Conservation (phyloP, 2,888 invertebrate species). For the Cantharis rustica region DNA sequence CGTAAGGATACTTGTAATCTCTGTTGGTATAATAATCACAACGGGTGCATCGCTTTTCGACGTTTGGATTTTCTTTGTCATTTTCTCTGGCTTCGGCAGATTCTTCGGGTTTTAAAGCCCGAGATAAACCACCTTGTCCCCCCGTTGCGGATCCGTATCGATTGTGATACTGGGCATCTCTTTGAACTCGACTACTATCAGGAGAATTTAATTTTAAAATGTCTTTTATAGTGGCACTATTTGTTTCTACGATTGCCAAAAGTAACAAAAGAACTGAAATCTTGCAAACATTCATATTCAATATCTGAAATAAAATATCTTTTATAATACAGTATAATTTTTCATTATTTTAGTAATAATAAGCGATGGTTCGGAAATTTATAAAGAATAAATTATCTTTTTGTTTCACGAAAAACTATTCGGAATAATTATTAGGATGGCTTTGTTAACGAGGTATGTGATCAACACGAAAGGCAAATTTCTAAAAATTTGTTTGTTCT, state of each 20-base stretch:
- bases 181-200: constrained; percentile 23
- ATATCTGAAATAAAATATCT: constrained; percentile 5
- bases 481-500: background rate
- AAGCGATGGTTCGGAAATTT: background rate
- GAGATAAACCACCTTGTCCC: constrained; percentile 6
- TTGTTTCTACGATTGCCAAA: background rate
- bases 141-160: constrained; percentile 32
- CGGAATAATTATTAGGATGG: background rate
- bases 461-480: background rate
- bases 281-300: background rate
- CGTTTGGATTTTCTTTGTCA: constrained; percentile 26
- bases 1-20: constrained; percentile 28
- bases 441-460: background rate
- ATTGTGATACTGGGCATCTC: constrained; percentile 38
- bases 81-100: constrained; percentile 39
- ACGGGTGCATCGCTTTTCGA: constrained; percentile 42
- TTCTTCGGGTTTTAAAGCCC: constrained; percentile 42
- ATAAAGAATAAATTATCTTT: background rate
- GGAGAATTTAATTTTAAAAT: constrained; percentile 33
- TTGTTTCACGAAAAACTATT: background rate
- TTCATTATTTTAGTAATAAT: background rate
- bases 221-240: constrained; percentile 30
- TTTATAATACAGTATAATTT: too few relatives aligned
- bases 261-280: background rate
- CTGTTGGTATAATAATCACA: constrained; percentile 33